A percentile compares a stretch with the other conserved stretches of the same genome.
Evolutionary conservation across 2,113 vertebrate genomes (phyloP).

Genomic region (Cyprichromis sp.): DNA sequence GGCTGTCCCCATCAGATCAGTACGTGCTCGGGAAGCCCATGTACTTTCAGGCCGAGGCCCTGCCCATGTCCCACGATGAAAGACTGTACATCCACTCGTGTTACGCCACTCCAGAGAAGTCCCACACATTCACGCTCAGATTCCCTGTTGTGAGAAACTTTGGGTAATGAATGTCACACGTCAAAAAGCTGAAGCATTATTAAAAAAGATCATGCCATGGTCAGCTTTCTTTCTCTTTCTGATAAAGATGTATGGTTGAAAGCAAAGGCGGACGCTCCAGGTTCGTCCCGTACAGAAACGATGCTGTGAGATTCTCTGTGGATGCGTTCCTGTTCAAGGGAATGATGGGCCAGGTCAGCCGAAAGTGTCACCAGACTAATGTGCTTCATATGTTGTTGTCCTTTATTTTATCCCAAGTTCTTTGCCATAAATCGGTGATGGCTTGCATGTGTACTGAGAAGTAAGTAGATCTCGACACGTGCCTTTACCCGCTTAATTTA

Average conservation of each 20-base stretch:
- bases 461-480: not conserved
- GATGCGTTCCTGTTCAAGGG: conserved; percentile 62
- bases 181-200: accelerated
- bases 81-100: conserved; percentile 62
- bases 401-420: not conserved
- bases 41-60: conserved; percentile 56
- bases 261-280: conserved; percentile 44
- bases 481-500: not conserved
- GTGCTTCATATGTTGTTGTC: accelerated
- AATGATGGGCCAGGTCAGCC: conserved; percentile 38
- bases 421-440: accelerated
- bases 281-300: conserved; percentile 49
- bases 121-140: conserved; percentile 20
- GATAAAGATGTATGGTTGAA: conserved; percentile 61
- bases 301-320: conserved; percentile 57
- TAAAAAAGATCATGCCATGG: accelerated
- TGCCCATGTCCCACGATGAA: not conserved
- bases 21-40: conserved; percentile 57
- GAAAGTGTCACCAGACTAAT: accelerated
- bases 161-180: conserved; percentile 42
- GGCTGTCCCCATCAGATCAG: conserved; percentile 7
- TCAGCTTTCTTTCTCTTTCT: not conserved
- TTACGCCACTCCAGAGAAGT: conserved; percentile 38
- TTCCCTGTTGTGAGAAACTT: conserved; percentile 59
- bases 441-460: not conserved